These are phyloP conservation scores for Papio anubis DNA, from an alignment of 2,113 vertebrate genomes.

Conservation along the genomic window DNA sequence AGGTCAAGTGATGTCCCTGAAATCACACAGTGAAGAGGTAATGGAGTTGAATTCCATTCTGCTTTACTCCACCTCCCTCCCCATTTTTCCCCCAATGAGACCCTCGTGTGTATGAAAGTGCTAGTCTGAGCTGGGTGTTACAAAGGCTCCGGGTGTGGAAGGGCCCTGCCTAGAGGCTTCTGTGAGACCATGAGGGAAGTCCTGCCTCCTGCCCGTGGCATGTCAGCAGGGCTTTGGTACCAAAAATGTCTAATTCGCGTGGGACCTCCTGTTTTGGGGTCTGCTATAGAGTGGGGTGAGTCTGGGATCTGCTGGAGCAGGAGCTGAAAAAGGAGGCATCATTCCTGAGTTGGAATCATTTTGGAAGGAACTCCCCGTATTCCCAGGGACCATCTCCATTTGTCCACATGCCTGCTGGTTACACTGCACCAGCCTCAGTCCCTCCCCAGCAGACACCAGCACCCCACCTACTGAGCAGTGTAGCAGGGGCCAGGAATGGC, in stretches of 20 bases:
- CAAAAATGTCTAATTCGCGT: neutral
- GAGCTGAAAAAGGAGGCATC: neutral
- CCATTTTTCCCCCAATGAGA: neutral
- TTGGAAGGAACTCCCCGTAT: neutral
- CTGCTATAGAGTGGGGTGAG: too few species aligned
- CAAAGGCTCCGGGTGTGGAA: neutral
- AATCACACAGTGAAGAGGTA: neutral
- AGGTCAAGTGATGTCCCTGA: neutral
- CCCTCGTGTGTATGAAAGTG: neutral
- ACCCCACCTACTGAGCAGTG: neutral
- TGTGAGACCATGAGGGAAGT: neutral
- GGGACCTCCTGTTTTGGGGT: neutral
- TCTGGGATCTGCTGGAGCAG: neutral
- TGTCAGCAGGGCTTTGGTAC: neutral
- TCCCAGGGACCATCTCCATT: neutral
- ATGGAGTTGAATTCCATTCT: conserved; percentile 19
- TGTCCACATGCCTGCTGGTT: neutral
- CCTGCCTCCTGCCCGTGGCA: neutral
- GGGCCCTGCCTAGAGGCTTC: neutral
- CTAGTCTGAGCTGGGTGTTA: neutral
- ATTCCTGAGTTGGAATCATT: neutral
- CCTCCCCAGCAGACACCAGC: neutral
- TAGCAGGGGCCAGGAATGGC: neutral
- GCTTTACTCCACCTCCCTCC: neutral
- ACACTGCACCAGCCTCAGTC: neutral